Base-by-base conservation (phyloP, 1,140 invertebrate species). In the Tribolium madens region DNA sequence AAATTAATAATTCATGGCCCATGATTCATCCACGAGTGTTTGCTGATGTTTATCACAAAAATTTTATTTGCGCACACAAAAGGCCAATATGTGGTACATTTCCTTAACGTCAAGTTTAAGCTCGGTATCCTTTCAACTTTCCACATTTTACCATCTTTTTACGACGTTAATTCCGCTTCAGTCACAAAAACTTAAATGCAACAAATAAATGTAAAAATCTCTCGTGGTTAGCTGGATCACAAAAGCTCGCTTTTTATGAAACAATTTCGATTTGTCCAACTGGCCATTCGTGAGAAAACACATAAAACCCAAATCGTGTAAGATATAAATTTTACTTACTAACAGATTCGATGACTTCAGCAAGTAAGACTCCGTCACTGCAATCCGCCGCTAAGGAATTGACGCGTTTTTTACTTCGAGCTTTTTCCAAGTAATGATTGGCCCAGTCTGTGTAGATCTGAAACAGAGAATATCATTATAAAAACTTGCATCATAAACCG, bases 371-470 rank as follows among this genome's bases (percentile, higher is more conserved):
- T 7, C 96, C 97, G 89, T 98, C 97, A 9, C 93, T 92, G 83
- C 97, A 93, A 86, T 98, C 97, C 42, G 91, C 89, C 53, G 96
- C 95, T 26, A 98, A 89, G 5, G 86, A 87, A 85, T 95, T 94
- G 72, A 97, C 95, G 78, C 94, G 91, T 73, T 92, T 91, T 80
- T 95, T 95, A 75, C 92, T 95, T 71, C 93, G 90, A 33, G 93
- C 93, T 84, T 96, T 95, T 86, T 98, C 96, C 88, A 98, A 87
- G 86, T 98, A 98, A 84, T 98, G 96, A 87, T 98, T 98, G 17
- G 96, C 96, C 97, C 97, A 98, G 86, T 98, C 96, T 17, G 96
- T 97, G 86, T 98, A 98, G 82, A 98, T 97, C 96, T 98, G 89
- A 13, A 90, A 88, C 80, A 82, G 82, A 26, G 3, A 84, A 84